phyloP scores from a whole-genome alignment of 2,113 vertebrate genomes.

The Sylvietta virens region DNA sequence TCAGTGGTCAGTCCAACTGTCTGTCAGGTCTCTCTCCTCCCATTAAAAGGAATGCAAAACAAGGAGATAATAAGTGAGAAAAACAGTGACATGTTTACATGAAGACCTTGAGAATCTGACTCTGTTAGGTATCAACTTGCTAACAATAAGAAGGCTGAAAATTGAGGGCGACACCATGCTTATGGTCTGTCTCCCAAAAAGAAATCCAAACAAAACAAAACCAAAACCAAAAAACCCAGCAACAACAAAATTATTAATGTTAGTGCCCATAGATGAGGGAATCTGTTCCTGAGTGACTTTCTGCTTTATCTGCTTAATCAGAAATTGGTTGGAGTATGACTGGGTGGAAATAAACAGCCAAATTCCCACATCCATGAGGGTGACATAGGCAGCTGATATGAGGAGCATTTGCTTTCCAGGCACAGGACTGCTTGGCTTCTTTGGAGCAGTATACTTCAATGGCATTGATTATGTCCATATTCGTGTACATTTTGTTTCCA shows the following conservation, averaged over 20 bases:
- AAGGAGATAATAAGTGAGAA: no score
- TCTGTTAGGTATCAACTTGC: no score
- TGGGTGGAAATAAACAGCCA: conserved; percentile 57
- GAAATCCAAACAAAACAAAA: no score
- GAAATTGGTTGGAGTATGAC: conserved; percentile 49
- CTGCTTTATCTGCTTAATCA: conserved; percentile 49
- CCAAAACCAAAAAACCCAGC: background rate
- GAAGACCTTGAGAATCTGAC: no score
- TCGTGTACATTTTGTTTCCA: background rate
- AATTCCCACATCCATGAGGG: conserved; percentile 41
- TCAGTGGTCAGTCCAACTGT: no score
- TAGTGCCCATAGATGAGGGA: background rate
- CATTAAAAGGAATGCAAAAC: no score
- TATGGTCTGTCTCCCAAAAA: background rate
- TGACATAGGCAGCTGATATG: background rate
- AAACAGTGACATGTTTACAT: no score
- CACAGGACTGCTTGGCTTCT: background rate
- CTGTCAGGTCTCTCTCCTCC: no score
- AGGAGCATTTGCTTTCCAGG: conserved; percentile 40
- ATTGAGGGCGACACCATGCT: no score
- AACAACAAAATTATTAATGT: background rate
- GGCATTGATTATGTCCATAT: background rate
- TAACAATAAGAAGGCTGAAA: no score
- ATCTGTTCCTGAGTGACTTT: conserved; percentile 27
- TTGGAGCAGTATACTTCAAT: background rate